These are phyloP conservation scores for Clarias laeviceps DNA, from an alignment of 2,797 vertebrate genomes.

Conservation along the genomic window DNA sequence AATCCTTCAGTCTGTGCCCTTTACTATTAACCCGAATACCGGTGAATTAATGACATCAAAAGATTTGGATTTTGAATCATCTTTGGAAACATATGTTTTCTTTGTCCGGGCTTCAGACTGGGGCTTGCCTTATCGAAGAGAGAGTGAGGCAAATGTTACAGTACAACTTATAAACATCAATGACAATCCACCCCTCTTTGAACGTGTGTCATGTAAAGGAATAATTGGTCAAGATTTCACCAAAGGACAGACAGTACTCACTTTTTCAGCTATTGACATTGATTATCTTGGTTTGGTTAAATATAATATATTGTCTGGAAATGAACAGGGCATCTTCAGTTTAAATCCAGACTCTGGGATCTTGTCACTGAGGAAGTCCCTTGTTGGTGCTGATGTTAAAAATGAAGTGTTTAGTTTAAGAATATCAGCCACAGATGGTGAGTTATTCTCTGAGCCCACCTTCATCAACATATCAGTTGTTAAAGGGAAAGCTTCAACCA, in stretches of 20 bases:
- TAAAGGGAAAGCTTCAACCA: conserved; percentile 76
- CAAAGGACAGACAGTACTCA: conserved; percentile 85
- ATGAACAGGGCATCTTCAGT: conserved; percentile 87
- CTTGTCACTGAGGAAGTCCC: conserved; percentile 83
- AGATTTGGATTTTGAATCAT: conserved; percentile 91
- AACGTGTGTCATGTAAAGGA: conserved; percentile 90
- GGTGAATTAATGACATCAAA: conserved; percentile 84
- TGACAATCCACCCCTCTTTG: conserved; percentile 93
- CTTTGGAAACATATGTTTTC: conserved; percentile 86
- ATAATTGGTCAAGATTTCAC: conserved; percentile 87
- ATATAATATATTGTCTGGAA: conserved; percentile 88
- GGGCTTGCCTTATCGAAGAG: conserved; percentile 90
- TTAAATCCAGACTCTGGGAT: conserved; percentile 88
- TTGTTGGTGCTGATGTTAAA: conserved; percentile 76
- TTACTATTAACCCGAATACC: conserved; percentile 83
- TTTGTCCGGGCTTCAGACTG: conserved; percentile 91
- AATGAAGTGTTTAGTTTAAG: conserved; percentile 85
- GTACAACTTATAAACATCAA: conserved; percentile 89
- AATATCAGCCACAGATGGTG: conserved; percentile 90
- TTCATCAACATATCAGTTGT: conserved; percentile 91
- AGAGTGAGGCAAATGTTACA: conserved; percentile 89
- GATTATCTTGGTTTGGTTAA: conserved; percentile 90
- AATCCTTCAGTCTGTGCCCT: conserved; percentile 81
- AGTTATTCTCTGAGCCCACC: conserved; percentile 82
- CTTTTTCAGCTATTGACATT: conserved; percentile 92